phyloP scores from a whole-genome alignment of 2,888 invertebrate genomes.

The Leptarthrus brevirostris region DNA sequence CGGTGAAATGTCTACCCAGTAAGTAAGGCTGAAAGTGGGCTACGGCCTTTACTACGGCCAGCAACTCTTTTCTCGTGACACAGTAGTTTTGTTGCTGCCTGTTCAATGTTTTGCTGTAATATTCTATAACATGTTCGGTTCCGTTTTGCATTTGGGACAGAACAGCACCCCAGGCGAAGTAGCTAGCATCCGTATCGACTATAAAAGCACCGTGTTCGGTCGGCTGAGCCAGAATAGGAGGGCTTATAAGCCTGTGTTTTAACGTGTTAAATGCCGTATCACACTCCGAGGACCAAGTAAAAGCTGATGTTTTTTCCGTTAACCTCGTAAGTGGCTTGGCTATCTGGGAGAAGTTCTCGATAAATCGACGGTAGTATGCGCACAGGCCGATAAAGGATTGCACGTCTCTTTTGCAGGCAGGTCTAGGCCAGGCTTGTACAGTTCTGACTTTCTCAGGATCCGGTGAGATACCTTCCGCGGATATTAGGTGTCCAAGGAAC shows the following conservation, averaged over 20 bases:
- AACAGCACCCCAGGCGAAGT: background rate
- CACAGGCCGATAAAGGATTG: background rate
- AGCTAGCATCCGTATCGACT: background rate
- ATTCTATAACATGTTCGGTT: background rate
- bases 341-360: background rate
- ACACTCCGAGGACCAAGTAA: background rate
- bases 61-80: background rate
- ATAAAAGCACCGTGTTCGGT: background rate
- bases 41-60: too few species aligned
- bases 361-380: background rate
- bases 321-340: background rate
- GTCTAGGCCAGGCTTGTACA: background rate
- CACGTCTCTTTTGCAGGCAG: background rate
- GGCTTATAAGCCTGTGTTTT: too few species aligned
- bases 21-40: too few species aligned
- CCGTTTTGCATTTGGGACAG: background rate
- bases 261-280: background rate
- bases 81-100: background rate
- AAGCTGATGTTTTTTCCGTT: background rate
- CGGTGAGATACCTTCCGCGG: too few species aligned
- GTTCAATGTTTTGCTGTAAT: background rate
- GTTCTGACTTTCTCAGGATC: too few species aligned
- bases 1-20: too few species aligned
- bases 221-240: too few species aligned
- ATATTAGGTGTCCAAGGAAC: too few species aligned